phyloP scores from a whole-genome alignment of 2,113 vertebrate species.

The Monopterus albus region DNA sequence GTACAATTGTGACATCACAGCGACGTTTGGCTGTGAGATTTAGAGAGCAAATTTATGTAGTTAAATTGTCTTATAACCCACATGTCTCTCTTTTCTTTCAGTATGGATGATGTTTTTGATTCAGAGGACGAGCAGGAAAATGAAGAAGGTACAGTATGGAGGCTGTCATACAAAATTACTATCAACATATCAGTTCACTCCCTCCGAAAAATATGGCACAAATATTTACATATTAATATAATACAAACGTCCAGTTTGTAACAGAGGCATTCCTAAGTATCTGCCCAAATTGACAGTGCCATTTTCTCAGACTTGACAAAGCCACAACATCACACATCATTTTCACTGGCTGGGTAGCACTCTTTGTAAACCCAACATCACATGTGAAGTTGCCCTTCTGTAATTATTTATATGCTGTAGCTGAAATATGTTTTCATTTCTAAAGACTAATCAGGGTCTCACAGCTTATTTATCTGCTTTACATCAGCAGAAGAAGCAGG shows the following conservation, averaged over 20 bases:
- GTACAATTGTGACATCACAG: neutral
- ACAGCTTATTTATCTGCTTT: conserved; percentile 15
- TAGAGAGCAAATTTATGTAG: neutral
- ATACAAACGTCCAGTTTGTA: no score
- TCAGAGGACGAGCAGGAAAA: conserved; percentile 54
- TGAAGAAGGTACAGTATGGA: conserved; percentile 64
- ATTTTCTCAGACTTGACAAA: neutral
- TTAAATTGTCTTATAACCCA: neutral
- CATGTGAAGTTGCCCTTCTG: neutral
- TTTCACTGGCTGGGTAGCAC: neutral
- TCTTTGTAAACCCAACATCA: neutral
- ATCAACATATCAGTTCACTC: neutral
- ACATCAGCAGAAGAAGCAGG: conserved; percentile 58
- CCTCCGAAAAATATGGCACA: neutral
- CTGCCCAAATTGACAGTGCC: no score
- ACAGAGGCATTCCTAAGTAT: no score
- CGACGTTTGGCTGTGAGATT: neutral
- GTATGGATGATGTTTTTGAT: conserved; percentile 54
- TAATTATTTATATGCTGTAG: neutral
- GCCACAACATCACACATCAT: neutral
- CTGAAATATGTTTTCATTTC: neutral
- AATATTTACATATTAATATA: neutral
- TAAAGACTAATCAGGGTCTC: conserved; percentile 3
- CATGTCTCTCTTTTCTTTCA: conserved; percentile 60
- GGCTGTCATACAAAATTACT: neutral